Percentiles rank a stretch among this genome's conserved stretches.
Conservation (phyloP, 2,113 vertebrate genomes). For the Oreotrochilus melanogaster region DNA sequence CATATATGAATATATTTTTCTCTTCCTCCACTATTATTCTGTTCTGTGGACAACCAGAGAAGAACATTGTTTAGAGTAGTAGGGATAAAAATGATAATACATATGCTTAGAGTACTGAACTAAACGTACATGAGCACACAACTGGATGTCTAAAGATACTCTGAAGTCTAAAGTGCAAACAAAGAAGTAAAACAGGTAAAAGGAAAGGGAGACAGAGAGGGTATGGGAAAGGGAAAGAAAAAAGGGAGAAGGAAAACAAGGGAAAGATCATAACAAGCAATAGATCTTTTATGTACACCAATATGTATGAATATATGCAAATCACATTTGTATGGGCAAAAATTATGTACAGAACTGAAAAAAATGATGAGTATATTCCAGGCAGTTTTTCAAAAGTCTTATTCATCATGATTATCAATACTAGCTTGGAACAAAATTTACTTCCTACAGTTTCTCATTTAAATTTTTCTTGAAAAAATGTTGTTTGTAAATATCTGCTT, state of each 20-base stretch:
- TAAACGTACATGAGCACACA: not conserved
- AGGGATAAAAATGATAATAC: not conserved
- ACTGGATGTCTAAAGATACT: not conserved
- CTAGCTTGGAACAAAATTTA: not conserved
- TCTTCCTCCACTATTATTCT: not conserved
- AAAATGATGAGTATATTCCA: not conserved
- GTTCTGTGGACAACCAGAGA: not conserved
- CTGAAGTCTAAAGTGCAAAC: not conserved
- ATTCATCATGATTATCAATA: not conserved
- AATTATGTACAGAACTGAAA: not conserved
- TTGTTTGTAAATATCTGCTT: not conserved
- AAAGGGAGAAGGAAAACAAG: rapidly evolving
- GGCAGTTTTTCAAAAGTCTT: not conserved
- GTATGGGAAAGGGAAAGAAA: no score
- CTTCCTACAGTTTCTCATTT: not conserved
- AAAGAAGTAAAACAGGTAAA: not conserved
- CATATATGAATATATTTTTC: not conserved
- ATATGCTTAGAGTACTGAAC: not conserved
- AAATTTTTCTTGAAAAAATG: not conserved
- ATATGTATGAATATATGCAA: not conserved
- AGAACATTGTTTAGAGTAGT: not conserved
- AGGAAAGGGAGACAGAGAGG: not conserved
- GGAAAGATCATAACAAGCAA: not conserved
- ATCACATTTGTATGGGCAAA: not conserved
- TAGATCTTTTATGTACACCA: not conserved